Evolutionary conservation across 2,888 invertebrate species (phyloP).

Genomic region (Lepidonotus clava): DNA sequence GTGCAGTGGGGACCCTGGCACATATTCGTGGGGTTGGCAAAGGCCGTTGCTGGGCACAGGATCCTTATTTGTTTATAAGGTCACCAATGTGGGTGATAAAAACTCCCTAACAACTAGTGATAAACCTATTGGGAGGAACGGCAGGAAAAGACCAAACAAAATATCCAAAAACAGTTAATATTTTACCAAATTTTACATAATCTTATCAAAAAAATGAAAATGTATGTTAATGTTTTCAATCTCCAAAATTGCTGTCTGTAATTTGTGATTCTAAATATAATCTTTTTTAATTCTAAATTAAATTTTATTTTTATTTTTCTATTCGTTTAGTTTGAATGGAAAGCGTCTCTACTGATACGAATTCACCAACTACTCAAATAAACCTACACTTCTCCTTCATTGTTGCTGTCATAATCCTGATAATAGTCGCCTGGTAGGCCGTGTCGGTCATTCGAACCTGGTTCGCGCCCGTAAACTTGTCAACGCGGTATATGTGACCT

Average conservation of each 20-base stretch:
- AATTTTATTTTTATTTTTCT: neutral
- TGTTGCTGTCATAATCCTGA: neutral
- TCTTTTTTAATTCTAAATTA: neutral
- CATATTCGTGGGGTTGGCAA: too few species aligned
- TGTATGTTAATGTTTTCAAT: neutral
- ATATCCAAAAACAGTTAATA: too few species aligned
- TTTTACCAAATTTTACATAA: too few species aligned
- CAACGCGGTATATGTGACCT: conserved; percentile 91
- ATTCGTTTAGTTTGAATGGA: neutral
- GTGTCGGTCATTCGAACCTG: conserved; percentile 83
- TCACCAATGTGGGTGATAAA: too few species aligned
- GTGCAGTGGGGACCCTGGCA: too few species aligned
- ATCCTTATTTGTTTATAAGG: too few species aligned
- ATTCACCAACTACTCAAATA: too few species aligned
- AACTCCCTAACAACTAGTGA: too few species aligned
- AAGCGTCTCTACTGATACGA: neutral
- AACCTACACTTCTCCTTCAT: conserved; percentile 62
- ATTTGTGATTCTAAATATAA: neutral
- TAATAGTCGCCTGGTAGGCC: neutral
- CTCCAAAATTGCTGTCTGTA: neutral
- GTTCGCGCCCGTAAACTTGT: conserved; percentile 97
- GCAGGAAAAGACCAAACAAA: too few species aligned
- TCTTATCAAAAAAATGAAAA: too few species aligned
- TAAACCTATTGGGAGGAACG: too few species aligned
- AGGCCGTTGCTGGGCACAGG: too few species aligned